Evolutionary conservation across 2,888 invertebrate genomes (phyloP).

Genomic region (Drosophila meridiana): DNA sequence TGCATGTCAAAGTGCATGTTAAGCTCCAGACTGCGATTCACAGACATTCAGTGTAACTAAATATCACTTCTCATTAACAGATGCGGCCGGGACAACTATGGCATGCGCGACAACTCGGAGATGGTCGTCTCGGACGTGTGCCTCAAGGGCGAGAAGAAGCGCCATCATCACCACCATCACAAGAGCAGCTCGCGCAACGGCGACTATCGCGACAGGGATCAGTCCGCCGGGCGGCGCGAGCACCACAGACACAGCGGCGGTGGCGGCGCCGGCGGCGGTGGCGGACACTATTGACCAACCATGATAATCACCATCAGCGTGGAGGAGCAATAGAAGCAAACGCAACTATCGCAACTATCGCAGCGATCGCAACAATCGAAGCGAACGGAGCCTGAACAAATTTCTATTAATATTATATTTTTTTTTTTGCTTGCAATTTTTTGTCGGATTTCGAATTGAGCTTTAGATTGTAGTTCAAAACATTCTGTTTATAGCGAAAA

Average conservation of each 20-base stretch:
- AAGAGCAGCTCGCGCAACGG: slow-evolving; percentile 84
- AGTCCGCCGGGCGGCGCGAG: slow-evolving; percentile 83
- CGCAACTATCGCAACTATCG: slow-evolving; percentile 40
- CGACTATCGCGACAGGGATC: slow-evolving; percentile 84
- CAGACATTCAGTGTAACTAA: not conserved
- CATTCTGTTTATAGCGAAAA: slow-evolving; percentile 69
- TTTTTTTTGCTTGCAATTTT: slow-evolving; percentile 40
- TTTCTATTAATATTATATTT: slow-evolving; percentile 33
- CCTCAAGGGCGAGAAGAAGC: slow-evolving; percentile 85
- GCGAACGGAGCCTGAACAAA: slow-evolving; percentile 47
- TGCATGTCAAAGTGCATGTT: not conserved
- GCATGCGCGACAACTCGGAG: slow-evolving; percentile 91
- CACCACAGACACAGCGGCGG: slow-evolving; percentile 84
- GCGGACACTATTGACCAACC: slow-evolving; percentile 85
- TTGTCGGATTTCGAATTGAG: slow-evolving; percentile 37
- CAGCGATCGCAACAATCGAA: slow-evolving; percentile 32
- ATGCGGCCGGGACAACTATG: slow-evolving; percentile 84
- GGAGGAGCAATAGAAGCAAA: slow-evolving; percentile 82
- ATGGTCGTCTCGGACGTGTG: slow-evolving; percentile 90
- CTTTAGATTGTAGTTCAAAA: slow-evolving; percentile 40
- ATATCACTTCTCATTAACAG: slow-evolving; percentile 37
- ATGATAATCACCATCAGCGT: slow-evolving; percentile 85
- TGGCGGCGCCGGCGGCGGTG: slow-evolving; percentile 78
- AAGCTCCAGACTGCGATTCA: not conserved
- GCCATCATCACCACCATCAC: slow-evolving; percentile 85